Base-by-base conservation (phyloP, 2,888 invertebrate species). In the Tipula helvola region DNA sequence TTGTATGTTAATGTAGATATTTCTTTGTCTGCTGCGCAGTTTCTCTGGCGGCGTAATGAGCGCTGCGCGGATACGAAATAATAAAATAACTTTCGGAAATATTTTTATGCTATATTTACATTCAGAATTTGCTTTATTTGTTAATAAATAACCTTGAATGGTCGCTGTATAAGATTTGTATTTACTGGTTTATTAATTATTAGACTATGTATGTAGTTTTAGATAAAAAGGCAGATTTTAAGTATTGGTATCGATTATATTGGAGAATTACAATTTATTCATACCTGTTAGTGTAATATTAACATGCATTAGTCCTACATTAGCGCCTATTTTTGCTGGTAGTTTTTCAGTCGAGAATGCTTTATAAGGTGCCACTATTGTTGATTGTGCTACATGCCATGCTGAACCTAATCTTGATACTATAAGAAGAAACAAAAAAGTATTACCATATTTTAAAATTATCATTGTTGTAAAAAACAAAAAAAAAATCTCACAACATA, bases 281-380 rank as follows among this genome's bases (percentile, higher is more conserved):
- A 93, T 93, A 98, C 98, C 96, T 92, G 94, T 94, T 89, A 99
- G 94, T 87, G 99, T 98, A 89, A 99, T 96, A 93, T 99, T 99
- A 92, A 98, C 97, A 92, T 97, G 97, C 90, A 96, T 96, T 88
- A 99, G 93, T 87, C 98, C 99, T 89, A 99, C 96, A 91, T 96
- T 96, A 87, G 98, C 96, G 52, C 98, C 98, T 88, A 99, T 94
- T 92, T 96, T 95, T 89, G 97, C 98, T 89, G 95, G 94, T 88
- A 99, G 93, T 90, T 96, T 95, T 91, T 98, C 97, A 88, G 95
- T 93, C 88, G 97, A 97, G 93, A 97, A 98, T 88, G 98, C 97
- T 90, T 96, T 95, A 93, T 98, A 98, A 87, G 97, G 95, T 89
- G 97, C 96, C 89, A 95, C 93, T 89, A 98, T 95, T 57, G 95